These are phyloP conservation scores for Rhagonycha fulva DNA, from an alignment of 2,888 invertebrate species.

Conservation along the genomic window DNA sequence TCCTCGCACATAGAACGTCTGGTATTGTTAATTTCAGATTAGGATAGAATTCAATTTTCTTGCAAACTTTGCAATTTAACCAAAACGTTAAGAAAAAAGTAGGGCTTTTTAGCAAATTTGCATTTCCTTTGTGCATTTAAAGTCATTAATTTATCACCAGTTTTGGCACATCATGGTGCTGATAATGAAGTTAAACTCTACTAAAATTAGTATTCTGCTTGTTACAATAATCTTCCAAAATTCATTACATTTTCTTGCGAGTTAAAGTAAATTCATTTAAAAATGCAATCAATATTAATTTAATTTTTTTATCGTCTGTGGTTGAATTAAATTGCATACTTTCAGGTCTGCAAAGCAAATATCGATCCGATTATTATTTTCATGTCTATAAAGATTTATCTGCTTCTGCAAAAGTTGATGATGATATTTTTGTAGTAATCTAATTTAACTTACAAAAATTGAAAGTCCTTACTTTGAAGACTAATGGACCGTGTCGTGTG, in stretches of 20 bases:
- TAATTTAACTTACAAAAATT: background rate
- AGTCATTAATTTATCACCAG: background rate
- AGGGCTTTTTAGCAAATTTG: background rate
- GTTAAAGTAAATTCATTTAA: background rate
- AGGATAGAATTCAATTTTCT: background rate
- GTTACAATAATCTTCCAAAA: background rate
- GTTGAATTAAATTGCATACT: background rate
- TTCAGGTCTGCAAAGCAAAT: background rate
- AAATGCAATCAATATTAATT: conserved; percentile 1
- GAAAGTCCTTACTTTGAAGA: conserved; percentile 25
- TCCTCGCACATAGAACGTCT: background rate
- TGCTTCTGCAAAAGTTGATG: background rate
- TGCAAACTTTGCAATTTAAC: background rate
- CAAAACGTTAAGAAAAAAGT: background rate
- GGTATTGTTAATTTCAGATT: background rate
- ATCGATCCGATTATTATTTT: background rate
- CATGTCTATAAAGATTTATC: background rate
- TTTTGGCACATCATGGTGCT: background rate
- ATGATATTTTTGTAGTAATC: background rate
- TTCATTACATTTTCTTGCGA: background rate
- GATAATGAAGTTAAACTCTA: background rate
- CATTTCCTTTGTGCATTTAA: background rate
- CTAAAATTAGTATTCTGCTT: background rate
- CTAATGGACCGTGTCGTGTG: conserved; percentile 25
- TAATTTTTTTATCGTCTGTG: background rate